Percentiles rank a stretch among this genome's conserved stretches.
phyloP scores from a whole-genome alignment of 1,140 invertebrate genomes.

The Acromyrmex heyeri region DNA sequence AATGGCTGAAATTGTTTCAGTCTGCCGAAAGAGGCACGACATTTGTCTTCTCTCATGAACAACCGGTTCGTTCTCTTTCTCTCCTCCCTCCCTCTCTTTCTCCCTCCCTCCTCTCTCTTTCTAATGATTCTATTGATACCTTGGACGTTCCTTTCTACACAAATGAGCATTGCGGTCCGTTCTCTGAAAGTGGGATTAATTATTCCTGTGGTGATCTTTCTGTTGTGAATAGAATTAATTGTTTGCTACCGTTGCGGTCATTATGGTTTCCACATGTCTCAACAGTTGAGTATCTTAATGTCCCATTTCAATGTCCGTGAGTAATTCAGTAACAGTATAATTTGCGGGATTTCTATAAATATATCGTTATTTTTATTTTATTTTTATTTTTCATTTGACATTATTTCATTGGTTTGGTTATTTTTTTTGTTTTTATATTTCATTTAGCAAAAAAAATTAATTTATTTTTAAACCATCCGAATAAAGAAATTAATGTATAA shows the following conservation, averaged over 20 bases:
- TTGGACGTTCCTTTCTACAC: constrained; percentile 25
- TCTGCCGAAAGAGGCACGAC: constrained; percentile 58
- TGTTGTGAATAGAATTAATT: constrained; percentile 30
- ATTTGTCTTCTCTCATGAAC: constrained; percentile 10
- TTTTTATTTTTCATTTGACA: background rate
- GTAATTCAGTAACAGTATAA: constrained; percentile 14
- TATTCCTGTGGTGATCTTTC: background rate
- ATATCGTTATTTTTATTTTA: background rate
- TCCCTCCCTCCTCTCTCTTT: constrained; percentile 2
- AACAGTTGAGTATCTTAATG: background rate
- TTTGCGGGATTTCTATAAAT: background rate
- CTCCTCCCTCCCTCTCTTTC: constrained; percentile 10
- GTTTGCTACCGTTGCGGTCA: background rate
- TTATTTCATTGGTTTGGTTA: too few species aligned
- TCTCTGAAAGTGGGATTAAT: constrained; percentile 49
- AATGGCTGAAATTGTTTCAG: constrained; percentile 73
- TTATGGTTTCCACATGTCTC: constrained; percentile 10
- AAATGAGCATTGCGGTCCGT: background rate
- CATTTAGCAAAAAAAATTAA: background rate
- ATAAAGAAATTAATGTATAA: constrained; percentile 13
- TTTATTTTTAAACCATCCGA: background rate
- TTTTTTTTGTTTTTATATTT: background rate
- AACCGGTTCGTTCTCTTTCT: constrained; percentile 2
- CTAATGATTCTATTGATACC: constrained; percentile 71
- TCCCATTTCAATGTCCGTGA: background rate